Conservation (phyloP, 1,140 invertebrate species). For the Physella acuta region DNA sequence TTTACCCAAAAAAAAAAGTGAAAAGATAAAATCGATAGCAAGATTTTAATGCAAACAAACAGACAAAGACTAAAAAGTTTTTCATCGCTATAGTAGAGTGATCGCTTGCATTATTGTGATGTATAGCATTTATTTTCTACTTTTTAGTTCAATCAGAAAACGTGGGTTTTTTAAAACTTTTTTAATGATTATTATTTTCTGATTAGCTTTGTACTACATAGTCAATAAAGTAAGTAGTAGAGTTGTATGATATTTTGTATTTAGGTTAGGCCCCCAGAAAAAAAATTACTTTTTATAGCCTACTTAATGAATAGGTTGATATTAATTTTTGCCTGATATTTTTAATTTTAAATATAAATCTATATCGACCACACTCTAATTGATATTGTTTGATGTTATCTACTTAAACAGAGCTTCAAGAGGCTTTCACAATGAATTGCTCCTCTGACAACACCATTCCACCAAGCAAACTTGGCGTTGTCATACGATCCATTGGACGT, state of each 20-base stretch:
- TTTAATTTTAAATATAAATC: not conserved
- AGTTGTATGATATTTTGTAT: not conserved
- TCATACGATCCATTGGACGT: conserved; percentile 32
- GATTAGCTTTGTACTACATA: not conserved
- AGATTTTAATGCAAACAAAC: too few relatives aligned
- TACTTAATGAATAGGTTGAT: not conserved
- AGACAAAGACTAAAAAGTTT: not conserved
- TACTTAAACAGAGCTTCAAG: conserved; percentile 29
- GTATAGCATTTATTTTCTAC: too few relatives aligned
- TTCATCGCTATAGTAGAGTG: not conserved
- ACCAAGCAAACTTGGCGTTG: conserved; percentile 24
- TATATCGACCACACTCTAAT: not conserved
- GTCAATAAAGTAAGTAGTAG: not conserved
- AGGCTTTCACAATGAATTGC: conserved; percentile 35
- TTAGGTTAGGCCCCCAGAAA: not conserved
- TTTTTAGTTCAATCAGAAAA: too few relatives aligned
- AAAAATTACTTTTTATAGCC: not conserved
- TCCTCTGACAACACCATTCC: conserved; percentile 29
- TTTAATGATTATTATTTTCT: too few relatives aligned
- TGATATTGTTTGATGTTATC: not conserved
- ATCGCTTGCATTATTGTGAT: too few relatives aligned
- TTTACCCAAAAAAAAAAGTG: too few relatives aligned
- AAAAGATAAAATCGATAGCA: too few relatives aligned
- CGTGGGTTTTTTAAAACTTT: too few relatives aligned
- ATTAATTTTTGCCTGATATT: not conserved